Conservation (phyloP, 1,140 invertebrate genomes). For the Penaeus japonicus region DNA sequence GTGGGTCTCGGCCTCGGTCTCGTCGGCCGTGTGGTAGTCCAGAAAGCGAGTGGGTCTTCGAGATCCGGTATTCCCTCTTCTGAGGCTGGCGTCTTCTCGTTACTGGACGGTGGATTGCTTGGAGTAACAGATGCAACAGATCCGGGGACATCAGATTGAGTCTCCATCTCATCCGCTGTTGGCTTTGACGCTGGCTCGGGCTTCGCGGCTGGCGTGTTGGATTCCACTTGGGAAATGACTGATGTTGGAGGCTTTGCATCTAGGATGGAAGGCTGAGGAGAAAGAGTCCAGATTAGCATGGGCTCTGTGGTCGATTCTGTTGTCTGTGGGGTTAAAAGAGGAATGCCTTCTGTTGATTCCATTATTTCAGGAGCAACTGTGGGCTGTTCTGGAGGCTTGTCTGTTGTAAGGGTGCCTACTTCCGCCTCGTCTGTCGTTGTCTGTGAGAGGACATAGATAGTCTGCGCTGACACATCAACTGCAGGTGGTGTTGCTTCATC, state of each 20-base stretch:
- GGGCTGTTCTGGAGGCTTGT: neutral
- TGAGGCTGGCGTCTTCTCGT: neutral
- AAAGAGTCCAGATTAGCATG: constrained; percentile 35
- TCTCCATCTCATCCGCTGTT: neutral
- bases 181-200: neutral
- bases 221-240: neutral
- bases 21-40: constrained; percentile 3
- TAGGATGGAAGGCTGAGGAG: constrained; percentile 30
- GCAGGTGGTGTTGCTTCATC: neutral
- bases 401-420: neutral
- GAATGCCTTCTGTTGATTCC: neutral
- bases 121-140: constrained; percentile 1
- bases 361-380: neutral
- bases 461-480: constrained; percentile 15
- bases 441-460: constrained; percentile 24
- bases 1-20: neutral
- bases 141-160: neutral
- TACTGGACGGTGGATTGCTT: neutral
- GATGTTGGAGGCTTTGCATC: constrained; percentile 18
- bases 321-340: neutral
- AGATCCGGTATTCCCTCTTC: neutral
- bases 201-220: neutral
- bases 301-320: constrained; percentile 9
- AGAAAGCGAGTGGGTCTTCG: constrained; percentile 32
- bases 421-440: neutral